These are phyloP conservation scores for Acropora tenuis DNA, from an alignment of 64 coral and sea anemone genomes.

Conservation along the genomic window DNA sequence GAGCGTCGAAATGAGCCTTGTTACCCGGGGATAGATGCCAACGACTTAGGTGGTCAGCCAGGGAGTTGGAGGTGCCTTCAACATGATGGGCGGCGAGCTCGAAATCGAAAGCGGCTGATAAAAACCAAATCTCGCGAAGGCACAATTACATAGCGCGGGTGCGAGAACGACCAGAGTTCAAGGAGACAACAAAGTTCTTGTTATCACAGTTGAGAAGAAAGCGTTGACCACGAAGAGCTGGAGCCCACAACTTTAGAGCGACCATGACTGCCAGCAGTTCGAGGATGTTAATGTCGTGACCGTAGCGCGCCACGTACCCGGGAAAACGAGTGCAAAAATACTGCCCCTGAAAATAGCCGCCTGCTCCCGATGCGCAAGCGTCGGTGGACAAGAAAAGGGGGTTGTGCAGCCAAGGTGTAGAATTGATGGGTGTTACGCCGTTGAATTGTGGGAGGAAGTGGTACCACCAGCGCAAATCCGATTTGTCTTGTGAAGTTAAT, in stretches of 20 bases:
- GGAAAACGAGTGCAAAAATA: conserved; percentile 33
- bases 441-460: neutral
- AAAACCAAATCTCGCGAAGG: neutral
- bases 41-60: conserved; percentile 27
- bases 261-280: conserved; percentile 18
- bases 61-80: neutral
- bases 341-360: conserved; percentile 8
- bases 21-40: conserved; percentile 18
- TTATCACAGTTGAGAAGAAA: conserved; percentile 17
- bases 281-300: conserved; percentile 34
- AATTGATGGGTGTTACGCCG: conserved; percentile 17
- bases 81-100: neutral
- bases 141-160: neutral
- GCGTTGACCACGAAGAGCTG: neutral
- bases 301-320: neutral
- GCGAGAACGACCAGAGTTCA: conserved; percentile 21
- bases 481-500: neutral
- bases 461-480: neutral
- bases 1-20: conserved; percentile 6
- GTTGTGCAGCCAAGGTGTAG: conserved; percentile 12
- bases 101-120: neutral
- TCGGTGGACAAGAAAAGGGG: conserved; percentile 19
- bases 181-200: neutral
- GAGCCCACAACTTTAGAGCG: neutral
- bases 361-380: conserved; percentile 9